Percentiles rank a stretch among this genome's conserved stretches.
Evolutionary conservation across 2,113 vertebrate species (phyloP).

Genomic region (Sturnus vulgaris): DNA sequence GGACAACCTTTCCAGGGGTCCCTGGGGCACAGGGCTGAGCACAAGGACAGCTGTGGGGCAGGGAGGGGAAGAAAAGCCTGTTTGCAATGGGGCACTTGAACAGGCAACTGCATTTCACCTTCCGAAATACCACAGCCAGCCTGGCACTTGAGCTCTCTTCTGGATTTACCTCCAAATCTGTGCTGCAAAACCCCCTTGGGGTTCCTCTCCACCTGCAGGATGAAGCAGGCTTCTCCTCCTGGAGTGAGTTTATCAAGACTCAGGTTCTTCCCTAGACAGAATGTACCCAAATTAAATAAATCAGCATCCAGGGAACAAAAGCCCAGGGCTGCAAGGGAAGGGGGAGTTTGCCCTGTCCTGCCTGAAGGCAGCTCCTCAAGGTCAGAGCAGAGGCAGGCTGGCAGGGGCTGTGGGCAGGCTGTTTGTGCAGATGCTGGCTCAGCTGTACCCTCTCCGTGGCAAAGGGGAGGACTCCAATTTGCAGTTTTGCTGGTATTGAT

Average conservation of each 20-base stretch:
- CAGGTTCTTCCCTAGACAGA: not conserved
- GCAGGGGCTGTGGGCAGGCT: slow-evolving; percentile 33
- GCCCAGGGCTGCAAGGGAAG: not conserved
- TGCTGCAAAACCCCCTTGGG: not conserved
- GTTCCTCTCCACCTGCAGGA: not conserved
- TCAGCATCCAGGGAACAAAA: not conserved
- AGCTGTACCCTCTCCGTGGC: slow-evolving; percentile 15
- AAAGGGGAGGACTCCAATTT: slow-evolving; percentile 5
- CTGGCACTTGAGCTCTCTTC: not conserved
- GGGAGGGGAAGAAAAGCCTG: not conserved
- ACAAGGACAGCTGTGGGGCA: not conserved
- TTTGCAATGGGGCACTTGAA: not conserved
- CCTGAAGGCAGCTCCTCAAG: not conserved
- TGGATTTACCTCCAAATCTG: not conserved
- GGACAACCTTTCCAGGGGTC: not conserved
- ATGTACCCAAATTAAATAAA: not conserved
- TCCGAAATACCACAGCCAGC: not conserved
- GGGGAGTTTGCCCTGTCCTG: not conserved
- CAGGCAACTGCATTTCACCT: not conserved
- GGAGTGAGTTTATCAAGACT: not conserved
- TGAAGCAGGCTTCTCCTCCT: not conserved
- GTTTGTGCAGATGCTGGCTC: slow-evolving; percentile 52
- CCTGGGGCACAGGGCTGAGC: not conserved
- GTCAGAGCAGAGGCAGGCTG: slow-evolving; percentile 30
- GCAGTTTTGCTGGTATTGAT: slow-evolving; percentile 38